phyloP scores from a whole-genome alignment of 92 coral and sea anemone genomes.

The Parazoanthus atlanticus region DNA sequence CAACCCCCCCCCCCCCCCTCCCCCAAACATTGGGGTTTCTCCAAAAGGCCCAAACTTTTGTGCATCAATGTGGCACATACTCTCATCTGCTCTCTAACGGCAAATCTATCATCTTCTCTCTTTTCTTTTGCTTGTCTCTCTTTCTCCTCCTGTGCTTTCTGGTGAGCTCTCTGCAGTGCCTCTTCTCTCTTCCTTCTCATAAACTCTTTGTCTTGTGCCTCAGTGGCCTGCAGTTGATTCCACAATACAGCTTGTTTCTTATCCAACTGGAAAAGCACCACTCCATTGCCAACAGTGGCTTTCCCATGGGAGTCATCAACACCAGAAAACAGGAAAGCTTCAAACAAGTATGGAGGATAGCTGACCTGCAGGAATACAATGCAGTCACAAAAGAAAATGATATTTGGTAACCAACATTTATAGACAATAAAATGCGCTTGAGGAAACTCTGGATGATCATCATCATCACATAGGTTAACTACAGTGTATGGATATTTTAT shows the following conservation, averaged over 20 bases:
- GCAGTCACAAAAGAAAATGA: background rate
- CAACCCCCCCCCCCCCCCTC: no score
- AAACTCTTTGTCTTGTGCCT: slow-evolving; percentile 85
- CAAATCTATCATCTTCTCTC: slow-evolving; percentile 86
- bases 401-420: background rate
- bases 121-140: slow-evolving; percentile 72
- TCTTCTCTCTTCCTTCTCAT: slow-evolving; percentile 79
- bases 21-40: no score
- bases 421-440: no score
- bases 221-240: slow-evolving; percentile 74
- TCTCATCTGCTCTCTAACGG: slow-evolving; percentile 92
- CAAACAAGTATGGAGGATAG: slow-evolving; percentile 97
- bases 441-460: no score
- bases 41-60: no score
- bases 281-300: slow-evolving; percentile 84
- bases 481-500: no score
- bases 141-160: slow-evolving; percentile 68
- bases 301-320: slow-evolving; percentile 86
- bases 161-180: slow-evolving; percentile 81
- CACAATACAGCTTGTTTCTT: slow-evolving; percentile 78
- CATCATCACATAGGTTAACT: no score
- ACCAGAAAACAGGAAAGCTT: slow-evolving; percentile 77
- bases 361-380: slow-evolving; percentile 66
- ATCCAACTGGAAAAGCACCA: slow-evolving; percentile 73
- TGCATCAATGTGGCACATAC: slow-evolving; percentile 27